phyloP scores from a whole-genome alignment of 1,140 invertebrate genomes.

The Oppia nitens region DNA sequence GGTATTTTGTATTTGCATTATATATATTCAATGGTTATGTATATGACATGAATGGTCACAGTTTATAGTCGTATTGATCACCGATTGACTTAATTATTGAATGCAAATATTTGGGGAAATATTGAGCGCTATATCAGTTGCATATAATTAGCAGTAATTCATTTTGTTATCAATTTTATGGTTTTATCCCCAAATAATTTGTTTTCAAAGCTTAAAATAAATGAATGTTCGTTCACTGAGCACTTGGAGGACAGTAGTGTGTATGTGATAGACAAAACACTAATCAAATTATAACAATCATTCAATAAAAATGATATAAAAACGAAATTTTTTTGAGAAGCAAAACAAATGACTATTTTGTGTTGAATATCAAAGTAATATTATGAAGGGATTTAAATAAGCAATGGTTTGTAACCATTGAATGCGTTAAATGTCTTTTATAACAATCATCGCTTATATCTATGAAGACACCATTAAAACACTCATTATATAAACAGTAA shows the following conservation, averaged over 20 bases:
- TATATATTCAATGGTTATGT: not conserved
- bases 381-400: no score
- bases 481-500: no score
- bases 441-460: no score
- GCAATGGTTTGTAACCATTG: no score
- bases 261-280: not conserved
- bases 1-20: no score
- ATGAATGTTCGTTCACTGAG: not conserved
- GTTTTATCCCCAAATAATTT: not conserved
- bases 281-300: not conserved
- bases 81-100: not conserved
- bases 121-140: not conserved
- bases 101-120: not conserved
- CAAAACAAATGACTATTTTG: no score
- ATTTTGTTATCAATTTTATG: not conserved
- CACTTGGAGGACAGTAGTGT: not conserved
- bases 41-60: not conserved
- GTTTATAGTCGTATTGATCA: not conserved
- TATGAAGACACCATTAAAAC: no score
- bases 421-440: no score
- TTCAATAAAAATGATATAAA: not conserved
- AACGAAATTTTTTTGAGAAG: no score
- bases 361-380: no score
- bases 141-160: not conserved
- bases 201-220: not conserved